Percentiles rank a stretch among this genome's conserved stretches.
Conservation (phyloP, 2,797 vertebrate genomes). For the Alfaro cultratus region DNA sequence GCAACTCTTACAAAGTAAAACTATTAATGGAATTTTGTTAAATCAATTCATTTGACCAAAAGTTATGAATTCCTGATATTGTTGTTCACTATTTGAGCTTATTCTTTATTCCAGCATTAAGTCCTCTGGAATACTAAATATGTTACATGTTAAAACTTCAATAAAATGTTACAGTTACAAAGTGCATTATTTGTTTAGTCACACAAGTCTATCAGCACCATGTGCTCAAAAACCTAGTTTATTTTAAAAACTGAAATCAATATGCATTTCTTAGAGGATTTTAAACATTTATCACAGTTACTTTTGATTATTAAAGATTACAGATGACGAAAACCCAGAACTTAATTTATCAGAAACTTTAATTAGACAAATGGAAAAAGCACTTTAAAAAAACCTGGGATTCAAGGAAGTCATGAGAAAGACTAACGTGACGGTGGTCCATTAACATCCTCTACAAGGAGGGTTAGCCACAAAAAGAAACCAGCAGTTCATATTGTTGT, state of each 20-base stretch:
- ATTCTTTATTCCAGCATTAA: constrained; percentile 5
- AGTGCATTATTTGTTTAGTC: neutral
- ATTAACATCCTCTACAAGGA: neutral
- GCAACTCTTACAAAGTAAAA: neutral
- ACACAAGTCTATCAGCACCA: neutral
- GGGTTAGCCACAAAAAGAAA: neutral
- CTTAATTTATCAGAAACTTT: neutral
- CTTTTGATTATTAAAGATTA: neutral
- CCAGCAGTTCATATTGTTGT: neutral
- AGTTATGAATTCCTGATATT: constrained; percentile 6
- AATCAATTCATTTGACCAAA: constrained; percentile 32
- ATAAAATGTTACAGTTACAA: constrained; percentile 30
- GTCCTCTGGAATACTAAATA: constrained; percentile 6
- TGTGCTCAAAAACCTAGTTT: neutral
- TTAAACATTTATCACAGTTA: neutral
- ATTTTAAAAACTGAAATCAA: neutral
- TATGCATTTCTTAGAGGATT: neutral
- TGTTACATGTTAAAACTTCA: constrained; percentile 32
- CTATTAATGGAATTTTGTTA: neutral
- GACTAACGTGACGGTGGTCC: neutral
- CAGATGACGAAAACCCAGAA: neutral
- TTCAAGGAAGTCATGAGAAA: neutral
- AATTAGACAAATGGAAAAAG: neutral
- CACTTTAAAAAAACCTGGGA: neutral
- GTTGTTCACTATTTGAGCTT: constrained; percentile 1